Percentiles rank a stretch among this genome's conserved stretches.
phyloP scores from a whole-genome alignment of 2,797 vertebrate species.

The Setipinna tenuifilis region DNA sequence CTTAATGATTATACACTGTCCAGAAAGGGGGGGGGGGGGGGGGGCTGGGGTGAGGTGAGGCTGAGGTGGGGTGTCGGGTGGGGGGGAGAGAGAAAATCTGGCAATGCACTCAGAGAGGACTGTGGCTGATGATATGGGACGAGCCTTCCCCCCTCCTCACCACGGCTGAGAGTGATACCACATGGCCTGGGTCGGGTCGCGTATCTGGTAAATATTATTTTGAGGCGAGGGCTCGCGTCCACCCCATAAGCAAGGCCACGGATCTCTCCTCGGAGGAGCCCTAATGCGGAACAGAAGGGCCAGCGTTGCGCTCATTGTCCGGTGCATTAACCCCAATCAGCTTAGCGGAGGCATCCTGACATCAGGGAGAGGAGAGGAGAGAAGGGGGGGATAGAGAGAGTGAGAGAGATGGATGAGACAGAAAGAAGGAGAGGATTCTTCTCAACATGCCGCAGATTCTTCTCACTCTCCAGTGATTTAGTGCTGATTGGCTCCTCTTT shows the following conservation, averaged over 20 bases:
- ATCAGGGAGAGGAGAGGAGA: conserved; percentile 33
- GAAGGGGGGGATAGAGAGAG: conserved; percentile 31
- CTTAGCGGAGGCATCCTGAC: conserved; percentile 54
- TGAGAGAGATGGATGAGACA: conserved; percentile 40
- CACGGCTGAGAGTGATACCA: conserved; percentile 64
- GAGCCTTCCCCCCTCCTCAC: conserved; percentile 31
- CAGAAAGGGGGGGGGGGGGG: neutral
- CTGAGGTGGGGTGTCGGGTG: too few relatives aligned
- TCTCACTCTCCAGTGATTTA: conserved; percentile 50
- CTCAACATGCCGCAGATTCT: conserved; percentile 48
- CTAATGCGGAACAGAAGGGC: conserved; percentile 73
- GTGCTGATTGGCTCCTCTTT: conserved; percentile 51
- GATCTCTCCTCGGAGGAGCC: conserved; percentile 53
- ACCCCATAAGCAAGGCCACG: conserved; percentile 55
- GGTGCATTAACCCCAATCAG: conserved; percentile 74
- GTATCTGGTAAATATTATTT: conserved; percentile 73
- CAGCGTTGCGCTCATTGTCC: conserved; percentile 63
- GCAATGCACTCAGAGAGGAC: conserved; percentile 33
- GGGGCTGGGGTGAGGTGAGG: conserved; percentile 32
- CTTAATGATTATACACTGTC: conserved; percentile 52
- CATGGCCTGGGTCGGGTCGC: conserved; percentile 58
- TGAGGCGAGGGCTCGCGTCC: conserved; percentile 56
- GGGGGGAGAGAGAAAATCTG: conserved; percentile 32
- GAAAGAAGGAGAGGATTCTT: conserved; percentile 31
- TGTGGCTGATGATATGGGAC: conserved; percentile 60